Evolutionary conservation across 2,888 invertebrate genomes (phyloP), one percentile per base, ranked within the genome.

Genomic region (Athetis lepigone): DNA sequence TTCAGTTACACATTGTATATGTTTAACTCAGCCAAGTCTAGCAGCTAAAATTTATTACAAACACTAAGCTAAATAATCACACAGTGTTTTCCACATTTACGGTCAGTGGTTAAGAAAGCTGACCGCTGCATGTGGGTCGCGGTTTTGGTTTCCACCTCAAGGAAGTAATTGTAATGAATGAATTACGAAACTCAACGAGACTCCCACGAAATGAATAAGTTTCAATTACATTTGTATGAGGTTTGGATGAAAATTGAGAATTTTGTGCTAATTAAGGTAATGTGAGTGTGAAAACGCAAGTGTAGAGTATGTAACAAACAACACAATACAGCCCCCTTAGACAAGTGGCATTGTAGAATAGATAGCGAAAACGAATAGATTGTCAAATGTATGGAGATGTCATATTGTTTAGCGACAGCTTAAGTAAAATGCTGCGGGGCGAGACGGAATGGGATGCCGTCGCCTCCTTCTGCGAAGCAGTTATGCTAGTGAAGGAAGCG

Each of bases 31-130:
- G n/a, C n/a, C n/a, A n/a, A n/a, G n/a, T 16, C 25, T 13, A 47
- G 1, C 13, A 16, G 0, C 19, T 13, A 37, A 46, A 59, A 33
- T 50, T 59, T 37, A 9, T 29, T 36, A 39, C 25, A 61, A 49
- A 68, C 61, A 21, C 51, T 23, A 56, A 61, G 39, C 69, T 52
- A 52, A 67, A 66, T 67, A 47, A 66, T 51, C 46, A 40, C 13
- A 19, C 8, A 45, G 60, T 63, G 40, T 69, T 70, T 77, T 81
- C 73, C 70, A 57, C 66, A 42, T 75, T 79, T 71, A 78, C 79
- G 74, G 79, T 74, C 69, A 69, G 79, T 52, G 78, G 81, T 84
- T 85, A 82, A 72, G 87, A 86, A 86, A 88, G 83, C 67, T 75
- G 79, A 78, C 82, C 79, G 69, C 81, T 45, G 40, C 73, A 72